Conservation (phyloP, 1,140 invertebrate genomes). For the Diplogasteroides magnus region DNA sequence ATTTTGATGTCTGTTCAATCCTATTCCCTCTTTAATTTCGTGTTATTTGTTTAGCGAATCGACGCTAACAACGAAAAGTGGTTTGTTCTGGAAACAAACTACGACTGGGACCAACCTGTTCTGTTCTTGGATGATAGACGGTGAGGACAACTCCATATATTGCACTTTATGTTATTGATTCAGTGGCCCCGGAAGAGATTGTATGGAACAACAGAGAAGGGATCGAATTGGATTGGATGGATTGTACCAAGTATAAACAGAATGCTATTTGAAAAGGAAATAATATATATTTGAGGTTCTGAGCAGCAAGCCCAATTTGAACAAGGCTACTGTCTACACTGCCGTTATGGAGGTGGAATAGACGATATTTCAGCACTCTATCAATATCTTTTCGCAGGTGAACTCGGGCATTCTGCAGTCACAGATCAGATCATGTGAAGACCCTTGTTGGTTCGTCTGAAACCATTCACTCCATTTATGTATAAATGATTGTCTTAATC, state of each 20-base stretch:
- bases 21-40: neutral
- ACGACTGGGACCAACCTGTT: conserved; percentile 21
- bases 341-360: conserved; percentile 7
- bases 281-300: conserved; percentile 16
- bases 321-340: conserved; percentile 29
- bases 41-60: conserved; percentile 11
- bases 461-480: too few relatives aligned
- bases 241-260: too few relatives aligned
- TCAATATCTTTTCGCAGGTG: too few relatives aligned
- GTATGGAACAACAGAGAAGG: too few relatives aligned
- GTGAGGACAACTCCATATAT: too few relatives aligned
- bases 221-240: too few relatives aligned
- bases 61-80: conserved; percentile 14
- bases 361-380: too few relatives aligned
- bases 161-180: too few relatives aligned
- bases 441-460: conserved; percentile 30
- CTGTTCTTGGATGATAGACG: conserved; percentile 18
- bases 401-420: conserved; percentile 4
- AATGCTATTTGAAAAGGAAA: too few relatives aligned
- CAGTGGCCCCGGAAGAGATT: too few relatives aligned
- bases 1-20: conserved; percentile 4
- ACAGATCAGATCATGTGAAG: conserved; percentile 16
- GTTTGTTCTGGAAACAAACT: conserved; percentile 25
- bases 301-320: conserved; percentile 21
- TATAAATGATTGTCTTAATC: too few relatives aligned